Evolutionary conservation across 2,888 invertebrate species (phyloP), one percentile per base, ranked within the genome.

Genomic region (Archips xylosteana): DNA sequence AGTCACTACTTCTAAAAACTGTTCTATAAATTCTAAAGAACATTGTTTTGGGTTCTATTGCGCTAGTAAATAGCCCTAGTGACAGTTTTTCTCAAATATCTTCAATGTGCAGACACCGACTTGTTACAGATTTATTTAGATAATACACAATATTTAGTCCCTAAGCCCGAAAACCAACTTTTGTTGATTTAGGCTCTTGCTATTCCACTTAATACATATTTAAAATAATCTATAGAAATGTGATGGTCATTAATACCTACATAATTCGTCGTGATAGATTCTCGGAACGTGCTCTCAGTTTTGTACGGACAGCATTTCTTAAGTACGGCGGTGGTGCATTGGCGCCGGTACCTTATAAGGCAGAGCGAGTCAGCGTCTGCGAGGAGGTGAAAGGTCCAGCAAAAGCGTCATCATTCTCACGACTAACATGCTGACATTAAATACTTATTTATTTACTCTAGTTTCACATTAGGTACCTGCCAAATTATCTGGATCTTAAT

Each of bases 341-440:
- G 82, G 84, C 85, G 84, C 83, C 82, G 78, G 70, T 65, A 71
- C 85, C 85, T 59, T 87, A 87, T 86, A 87, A 82, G 87, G 87
- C 36, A 67, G 76, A 70, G 68, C 78, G 71, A 80, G 82, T 80
- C 79, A 77, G 76, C 79, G 80, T 80, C 79, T 78, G 77, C 78
- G 79, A 82, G 80, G 79, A 88, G 90, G 90, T 90, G 89, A 91
- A 90, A 91, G 90, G 90, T 77, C 76, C 75, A 78, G 82, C 79
- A 81, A 63, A 23, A 70, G 77, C 83, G 84, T 85, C 86, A 84
- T 84, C 78, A 82, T 87, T 87, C 87, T 85, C 87, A 89, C 85
- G 85, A 82, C 82, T 77, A 57, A 45, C 64, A 36, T 65, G 68
- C 45, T 60, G 49, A 49, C 47, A 36, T 36, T 60, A 23, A 23